Conservation (phyloP, 2,888 invertebrate species). For the Catocala sponsa region DNA sequence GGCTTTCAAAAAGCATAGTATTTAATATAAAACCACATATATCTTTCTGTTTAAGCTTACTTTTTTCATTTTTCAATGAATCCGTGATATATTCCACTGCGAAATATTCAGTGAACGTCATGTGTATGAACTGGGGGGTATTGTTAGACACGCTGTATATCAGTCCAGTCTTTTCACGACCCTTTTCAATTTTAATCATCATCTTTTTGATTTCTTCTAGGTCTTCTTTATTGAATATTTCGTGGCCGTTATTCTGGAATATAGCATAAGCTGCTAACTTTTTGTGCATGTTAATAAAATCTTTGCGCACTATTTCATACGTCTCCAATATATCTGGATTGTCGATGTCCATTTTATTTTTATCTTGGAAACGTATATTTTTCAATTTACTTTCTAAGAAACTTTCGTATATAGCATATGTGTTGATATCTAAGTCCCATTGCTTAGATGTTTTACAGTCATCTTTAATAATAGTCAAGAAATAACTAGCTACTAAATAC, state of each 20-base stretch:
- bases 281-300: slow-evolving; percentile 15
- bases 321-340: slow-evolving; percentile 20
- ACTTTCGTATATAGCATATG: slow-evolving; percentile 20
- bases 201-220: slow-evolving; percentile 9
- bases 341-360: slow-evolving; percentile 23
- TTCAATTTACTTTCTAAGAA: slow-evolving; percentile 26
- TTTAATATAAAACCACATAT: slow-evolving; percentile 3
- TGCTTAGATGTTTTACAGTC: neutral
- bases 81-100: slow-evolving; percentile 13
- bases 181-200: slow-evolving; percentile 15
- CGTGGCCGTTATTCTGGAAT: slow-evolving; percentile 6
- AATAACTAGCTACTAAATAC: slow-evolving; percentile 20
- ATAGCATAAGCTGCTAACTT: slow-evolving; percentile 22
- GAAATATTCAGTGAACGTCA: slow-evolving; percentile 12
- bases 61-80: slow-evolving; percentile 8
- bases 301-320: slow-evolving; percentile 5
- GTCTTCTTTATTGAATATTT: slow-evolving; percentile 14
- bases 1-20: slow-evolving; percentile 6
- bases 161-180: slow-evolving; percentile 19
- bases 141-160: slow-evolving; percentile 7
- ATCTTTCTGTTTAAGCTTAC: neutral
- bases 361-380: slow-evolving; percentile 26
- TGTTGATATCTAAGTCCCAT: slow-evolving; percentile 25
- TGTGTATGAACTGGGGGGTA: slow-evolving; percentile 14
- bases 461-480: slow-evolving; percentile 12